Percentiles rank a stretch among this genome's conserved stretches.
Evolutionary conservation across 2,888 invertebrate species (phyloP).

Genomic region (Invenusta paracnida): DNA sequence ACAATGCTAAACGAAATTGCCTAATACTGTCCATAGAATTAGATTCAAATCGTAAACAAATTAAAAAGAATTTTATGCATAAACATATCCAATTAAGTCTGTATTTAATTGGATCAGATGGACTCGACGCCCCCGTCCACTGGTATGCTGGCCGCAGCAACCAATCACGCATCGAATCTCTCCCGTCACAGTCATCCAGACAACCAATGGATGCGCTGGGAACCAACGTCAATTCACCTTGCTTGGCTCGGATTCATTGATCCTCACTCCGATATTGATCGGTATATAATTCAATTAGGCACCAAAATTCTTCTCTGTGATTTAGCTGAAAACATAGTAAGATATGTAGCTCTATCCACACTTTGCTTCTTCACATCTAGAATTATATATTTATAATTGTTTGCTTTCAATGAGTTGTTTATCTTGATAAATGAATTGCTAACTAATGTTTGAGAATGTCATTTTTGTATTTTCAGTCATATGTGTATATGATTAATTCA

Average conservation of each 20-base stretch:
- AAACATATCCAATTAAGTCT: too few relatives aligned
- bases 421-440: too few relatives aligned
- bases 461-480: too few relatives aligned
- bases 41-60: too few relatives aligned
- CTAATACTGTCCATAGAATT: too few relatives aligned
- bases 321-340: not conserved
- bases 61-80: too few relatives aligned
- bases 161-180: conserved; percentile 25
- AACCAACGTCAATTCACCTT: conserved; percentile 11
- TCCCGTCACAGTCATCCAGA: conserved; percentile 24
- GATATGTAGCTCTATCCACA: too few relatives aligned
- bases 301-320: not conserved
- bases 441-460: too few relatives aligned
- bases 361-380: too few relatives aligned
- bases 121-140: conserved; percentile 35
- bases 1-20: too few relatives aligned
- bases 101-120: conserved; percentile 27
- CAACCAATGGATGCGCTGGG: conserved; percentile 35
- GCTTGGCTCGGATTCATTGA: conserved; percentile 42
- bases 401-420: not conserved
- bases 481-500: too few relatives aligned
- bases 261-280: conserved; percentile 35
- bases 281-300: not conserved
- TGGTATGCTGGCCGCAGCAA: conserved; percentile 32
- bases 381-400: not conserved